A percentile compares a stretch with the other conserved stretches of the same genome.
These are phyloP conservation scores for Megastigmus dorsalis DNA, from an alignment of 2,888 invertebrate genomes.

Conservation along the genomic window DNA sequence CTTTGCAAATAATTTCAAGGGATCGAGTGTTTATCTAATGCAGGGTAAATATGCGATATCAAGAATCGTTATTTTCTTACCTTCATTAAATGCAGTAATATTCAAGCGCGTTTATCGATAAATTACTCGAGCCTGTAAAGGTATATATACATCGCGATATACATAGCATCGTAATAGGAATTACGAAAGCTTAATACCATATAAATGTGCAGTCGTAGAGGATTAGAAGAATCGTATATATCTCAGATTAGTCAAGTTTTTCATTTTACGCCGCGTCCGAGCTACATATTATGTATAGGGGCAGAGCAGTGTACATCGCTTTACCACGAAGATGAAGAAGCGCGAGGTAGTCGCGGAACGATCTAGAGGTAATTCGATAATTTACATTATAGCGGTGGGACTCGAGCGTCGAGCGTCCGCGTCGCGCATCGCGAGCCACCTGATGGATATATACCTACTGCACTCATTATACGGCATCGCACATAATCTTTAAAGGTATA, in stretches of 20 bases:
- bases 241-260: slow-evolving; percentile 39
- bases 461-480: slow-evolving; percentile 34
- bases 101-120: too few species aligned
- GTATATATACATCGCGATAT: too few species aligned
- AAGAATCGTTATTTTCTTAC: too few species aligned
- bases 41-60: too few species aligned
- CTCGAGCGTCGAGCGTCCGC: slow-evolving; percentile 62
- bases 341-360: slow-evolving; percentile 52
- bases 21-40: too few species aligned
- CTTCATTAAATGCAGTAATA: too few species aligned
- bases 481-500: slow-evolving; percentile 4
- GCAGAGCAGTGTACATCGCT: neutral
- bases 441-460: slow-evolving; percentile 58
- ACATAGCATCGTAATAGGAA: too few species aligned
- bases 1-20: too few species aligned
- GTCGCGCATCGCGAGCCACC: slow-evolving; percentile 61
- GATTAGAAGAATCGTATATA: slow-evolving; percentile 39
- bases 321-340: slow-evolving; percentile 47
- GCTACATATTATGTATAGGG: neutral
- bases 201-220: neutral
- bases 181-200: neutral
- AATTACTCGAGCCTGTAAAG: too few species aligned
- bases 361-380: slow-evolving; percentile 64
- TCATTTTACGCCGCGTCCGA: slow-evolving; percentile 23
- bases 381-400: slow-evolving; percentile 67